These are phyloP conservation scores for Microchirus variegatus DNA, from an alignment of 2,797 vertebrate genomes.

Conservation along the genomic window DNA sequence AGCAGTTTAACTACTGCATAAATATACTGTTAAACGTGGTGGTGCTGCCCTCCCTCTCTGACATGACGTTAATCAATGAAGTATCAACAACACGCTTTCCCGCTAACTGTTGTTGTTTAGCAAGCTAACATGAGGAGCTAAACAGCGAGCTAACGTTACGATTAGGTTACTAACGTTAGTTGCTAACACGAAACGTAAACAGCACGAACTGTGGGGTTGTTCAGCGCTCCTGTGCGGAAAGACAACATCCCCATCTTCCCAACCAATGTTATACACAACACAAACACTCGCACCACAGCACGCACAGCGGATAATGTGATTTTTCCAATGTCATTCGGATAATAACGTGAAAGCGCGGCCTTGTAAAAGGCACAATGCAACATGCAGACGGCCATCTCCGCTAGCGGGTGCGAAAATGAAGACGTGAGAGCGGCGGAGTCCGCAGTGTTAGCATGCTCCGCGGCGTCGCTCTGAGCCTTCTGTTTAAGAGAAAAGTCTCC, in stretches of 20 bases:
- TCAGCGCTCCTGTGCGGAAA: constrained; percentile 25
- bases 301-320: constrained; percentile 36
- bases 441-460: constrained; percentile 46
- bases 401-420: constrained; percentile 68
- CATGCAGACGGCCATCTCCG: constrained; percentile 75
- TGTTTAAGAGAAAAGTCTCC: constrained; percentile 34
- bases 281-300: constrained; percentile 16
- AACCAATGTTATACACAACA: constrained; percentile 30
- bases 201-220: constrained; percentile 62
- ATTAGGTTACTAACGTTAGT: constrained; percentile 55
- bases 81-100: constrained; percentile 64
- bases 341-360: constrained; percentile 73
- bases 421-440: constrained; percentile 46
- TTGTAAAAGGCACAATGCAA: constrained; percentile 78
- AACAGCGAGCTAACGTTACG: constrained; percentile 60
- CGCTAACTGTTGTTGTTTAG: constrained; percentile 72
- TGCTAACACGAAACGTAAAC: constrained; percentile 70
- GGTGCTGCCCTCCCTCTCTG: constrained; percentile 40
- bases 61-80: constrained; percentile 16
- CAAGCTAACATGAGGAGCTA: constrained; percentile 59
- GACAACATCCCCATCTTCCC: constrained; percentile 16
- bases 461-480: constrained; percentile 51
- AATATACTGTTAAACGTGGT: constrained; percentile 1
- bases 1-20: constrained; percentile 21
- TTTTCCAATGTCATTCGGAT: constrained; percentile 58